Evolutionary conservation across 53 echinoderm and acorn worm genomes (phyloP).

Genomic region (Temnopleurus reevesii): DNA sequence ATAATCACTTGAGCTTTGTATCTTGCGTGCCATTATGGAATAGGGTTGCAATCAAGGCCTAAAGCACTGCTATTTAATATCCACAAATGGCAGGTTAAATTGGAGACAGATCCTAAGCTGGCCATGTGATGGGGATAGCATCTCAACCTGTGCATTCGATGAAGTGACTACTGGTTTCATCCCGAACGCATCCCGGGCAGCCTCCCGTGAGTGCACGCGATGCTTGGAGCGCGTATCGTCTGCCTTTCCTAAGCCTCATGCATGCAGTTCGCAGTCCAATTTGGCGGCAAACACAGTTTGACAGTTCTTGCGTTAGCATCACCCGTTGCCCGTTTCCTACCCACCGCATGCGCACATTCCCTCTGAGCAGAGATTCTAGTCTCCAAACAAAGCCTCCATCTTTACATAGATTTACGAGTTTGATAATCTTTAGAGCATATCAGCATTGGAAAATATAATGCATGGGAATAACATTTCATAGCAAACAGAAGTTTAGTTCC

Average conservation of each 20-base stretch:
- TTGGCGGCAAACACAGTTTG: constrained; percentile 60
- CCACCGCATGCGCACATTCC: constrained; percentile 22
- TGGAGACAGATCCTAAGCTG: not conserved
- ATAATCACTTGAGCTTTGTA: constrained; percentile 3
- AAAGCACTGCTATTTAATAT: constrained; percentile 1
- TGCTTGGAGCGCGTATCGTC: constrained; percentile 5
- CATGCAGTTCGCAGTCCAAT: constrained; percentile 45
- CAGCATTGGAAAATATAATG: too few relatives aligned
- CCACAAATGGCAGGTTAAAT: constrained; percentile 8
- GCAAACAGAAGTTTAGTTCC: too few relatives aligned
- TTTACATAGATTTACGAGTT: too few relatives aligned
- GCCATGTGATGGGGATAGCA: constrained; percentile 19
- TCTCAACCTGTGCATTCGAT: not conserved
- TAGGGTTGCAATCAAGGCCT: constrained; percentile 7
- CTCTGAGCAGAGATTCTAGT: not conserved
- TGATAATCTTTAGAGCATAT: too few relatives aligned
- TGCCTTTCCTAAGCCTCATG: constrained; percentile 2
- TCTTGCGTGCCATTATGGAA: not conserved
- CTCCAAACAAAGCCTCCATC: not conserved
- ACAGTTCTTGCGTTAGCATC: constrained; percentile 59
- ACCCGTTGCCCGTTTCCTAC: constrained; percentile 44
- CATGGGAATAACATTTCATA: too few relatives aligned
- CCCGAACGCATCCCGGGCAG: constrained; percentile 1
- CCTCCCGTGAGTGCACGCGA: not conserved
- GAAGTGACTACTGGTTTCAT: not conserved